Evolutionary conservation across 2,888 invertebrate species (phyloP), one percentile per base, ranked within the genome.

Genomic region (Syrphus vitripennis): DNA sequence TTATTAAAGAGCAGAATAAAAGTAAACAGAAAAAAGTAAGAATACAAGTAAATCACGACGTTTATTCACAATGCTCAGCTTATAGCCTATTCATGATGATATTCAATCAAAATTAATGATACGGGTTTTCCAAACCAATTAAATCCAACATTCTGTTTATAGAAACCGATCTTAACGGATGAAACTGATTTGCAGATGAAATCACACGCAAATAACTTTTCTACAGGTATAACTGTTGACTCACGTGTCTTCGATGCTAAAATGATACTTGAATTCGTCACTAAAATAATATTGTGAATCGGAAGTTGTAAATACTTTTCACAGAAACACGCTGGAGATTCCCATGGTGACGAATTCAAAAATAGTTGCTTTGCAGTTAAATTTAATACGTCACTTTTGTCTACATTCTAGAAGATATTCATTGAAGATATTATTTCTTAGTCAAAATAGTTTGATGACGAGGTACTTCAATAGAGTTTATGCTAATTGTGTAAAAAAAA

Each of bases 231-330:
- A 24, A 9, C 16, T 3, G 24, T 26, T 63, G 63, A 67, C 29
- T 67, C 67, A 67, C 50, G n/a, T 45, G 16, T 21, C 3, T 42
- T 42, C 1, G 4, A 10, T 40, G 26, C 26, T 10, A 40, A 61
- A 14, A 14, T 37, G 19, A 21, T 48, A 24, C 9, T 4, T 37
- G 34, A 4, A 37, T 21, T 26, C 42, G 63, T 63, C 63, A 63
- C 16, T 26, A 12, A 63, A 42, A 4, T 42, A 21, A 2, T n/a
- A 14, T 24, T n/a, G 24, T 26, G 42, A 37, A 26, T 63, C 63
- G 63, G 63, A 63, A 63, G 42, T 63, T 24, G n/a, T 24, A 42
- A 63, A 26, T 42, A 42, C 26, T 26, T 63, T 63, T 63, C 63
- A 10, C 0, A 16, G 26, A 63, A 63, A 16, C 42, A 14, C 37